Conservation (phyloP, 2,888 invertebrate species). For the Pyralis farinalis region DNA sequence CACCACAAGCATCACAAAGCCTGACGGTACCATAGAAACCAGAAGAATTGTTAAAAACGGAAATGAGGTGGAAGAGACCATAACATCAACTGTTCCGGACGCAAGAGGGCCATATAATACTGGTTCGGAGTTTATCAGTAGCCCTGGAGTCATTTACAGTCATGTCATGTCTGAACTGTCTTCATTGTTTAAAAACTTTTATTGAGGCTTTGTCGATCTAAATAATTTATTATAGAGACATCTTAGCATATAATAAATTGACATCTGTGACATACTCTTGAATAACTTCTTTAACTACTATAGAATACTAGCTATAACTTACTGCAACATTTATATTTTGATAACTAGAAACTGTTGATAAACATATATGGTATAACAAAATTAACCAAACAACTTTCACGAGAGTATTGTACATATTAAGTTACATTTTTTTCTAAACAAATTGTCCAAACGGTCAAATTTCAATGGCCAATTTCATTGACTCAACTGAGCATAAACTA, state of each 20-base stretch:
- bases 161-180: conserved; percentile 47
- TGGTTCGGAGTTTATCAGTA: conserved; percentile 39
- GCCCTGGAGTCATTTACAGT: conserved; percentile 39
- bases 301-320: too few species aligned
- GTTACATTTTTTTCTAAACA: too few species aligned
- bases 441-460: too few species aligned
- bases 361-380: too few species aligned
- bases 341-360: too few species aligned
- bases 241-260: neutral
- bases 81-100: conserved; percentile 38
- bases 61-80: conserved; percentile 61
- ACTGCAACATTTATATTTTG: too few species aligned
- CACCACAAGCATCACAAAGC: conserved; percentile 63
- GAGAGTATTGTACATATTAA: too few species aligned
- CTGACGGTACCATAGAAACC: conserved; percentile 67
- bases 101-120: conserved; percentile 30
- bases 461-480: too few species aligned
- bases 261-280: neutral
- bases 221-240: conserved; percentile 3
- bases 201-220: conserved; percentile 29
- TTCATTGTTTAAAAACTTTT: conserved; percentile 56
- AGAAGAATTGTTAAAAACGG: conserved; percentile 64
- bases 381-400: too few species aligned
- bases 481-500: too few species aligned
- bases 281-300: too few species aligned